phyloP scores from a whole-genome alignment of 2,113 vertebrate genomes.

The Grus americana region DNA sequence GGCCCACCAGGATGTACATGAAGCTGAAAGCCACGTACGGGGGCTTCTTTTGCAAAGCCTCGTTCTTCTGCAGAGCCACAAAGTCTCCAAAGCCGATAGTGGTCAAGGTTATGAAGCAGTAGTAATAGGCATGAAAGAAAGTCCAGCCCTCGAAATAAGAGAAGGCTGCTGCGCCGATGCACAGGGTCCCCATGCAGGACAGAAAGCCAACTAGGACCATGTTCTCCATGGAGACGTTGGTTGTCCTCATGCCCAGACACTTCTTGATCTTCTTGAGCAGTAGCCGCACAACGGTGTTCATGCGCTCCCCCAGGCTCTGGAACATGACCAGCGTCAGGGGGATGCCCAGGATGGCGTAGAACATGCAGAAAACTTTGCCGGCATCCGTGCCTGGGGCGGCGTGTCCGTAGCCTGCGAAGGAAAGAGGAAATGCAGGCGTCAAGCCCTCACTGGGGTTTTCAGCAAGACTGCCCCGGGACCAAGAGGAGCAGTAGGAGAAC shows the following conservation, averaged over 20 bases:
- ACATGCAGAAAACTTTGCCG: conserved; percentile 98
- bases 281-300: conserved; percentile 90
- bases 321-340: conserved; percentile 97
- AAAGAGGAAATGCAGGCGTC: not conserved
- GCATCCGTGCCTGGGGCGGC: conserved; percentile 92
- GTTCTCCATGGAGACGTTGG: conserved; percentile 92
- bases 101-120: conserved; percentile 97
- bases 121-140: conserved; percentile 97
- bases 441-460: not conserved
- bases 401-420: conserved; percentile 88
- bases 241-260: conserved; percentile 84
- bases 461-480: not conserved
- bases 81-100: conserved; percentile 98
- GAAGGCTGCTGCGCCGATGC: conserved; percentile 89
- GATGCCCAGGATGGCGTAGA: conserved; percentile 95
- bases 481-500: not conserved
- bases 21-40: conserved; percentile 97
- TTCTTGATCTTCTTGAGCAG: conserved; percentile 89
- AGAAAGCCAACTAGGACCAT: conserved; percentile 95
- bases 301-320: conserved; percentile 95
- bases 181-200: conserved; percentile 90
- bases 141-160: conserved; percentile 96
- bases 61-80: conserved; percentile 94
- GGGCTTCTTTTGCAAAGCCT: conserved; percentile 92
- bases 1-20: conserved; percentile 94